Conservation (phyloP, 2,113 vertebrate genomes). For the Dendrocopos noguchii region DNA sequence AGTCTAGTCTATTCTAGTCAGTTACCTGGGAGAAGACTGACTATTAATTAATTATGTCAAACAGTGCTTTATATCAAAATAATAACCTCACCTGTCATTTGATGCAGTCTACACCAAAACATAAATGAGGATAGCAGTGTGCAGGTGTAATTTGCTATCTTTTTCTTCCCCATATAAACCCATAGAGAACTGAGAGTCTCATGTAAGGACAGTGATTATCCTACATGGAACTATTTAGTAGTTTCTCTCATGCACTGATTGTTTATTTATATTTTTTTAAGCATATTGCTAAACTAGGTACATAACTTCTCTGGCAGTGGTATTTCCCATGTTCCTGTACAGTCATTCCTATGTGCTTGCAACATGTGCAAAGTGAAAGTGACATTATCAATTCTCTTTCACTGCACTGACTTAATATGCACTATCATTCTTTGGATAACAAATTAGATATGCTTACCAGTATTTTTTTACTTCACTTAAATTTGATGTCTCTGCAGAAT, state of each 20-base stretch:
- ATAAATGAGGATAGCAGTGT: neutral
- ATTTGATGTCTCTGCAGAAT: neutral
- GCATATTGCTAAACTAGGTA: neutral
- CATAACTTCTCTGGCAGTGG: neutral
- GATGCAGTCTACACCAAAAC: neutral
- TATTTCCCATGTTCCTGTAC: neutral
- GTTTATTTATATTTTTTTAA: neutral
- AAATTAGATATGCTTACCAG: neutral
- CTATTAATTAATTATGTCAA: neutral
- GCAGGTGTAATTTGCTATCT: neutral
- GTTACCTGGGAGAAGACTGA: neutral
- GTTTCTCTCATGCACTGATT: neutral
- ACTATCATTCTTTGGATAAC: neutral
- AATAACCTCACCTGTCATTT: neutral
- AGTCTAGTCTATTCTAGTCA: neutral
- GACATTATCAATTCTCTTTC: neutral
- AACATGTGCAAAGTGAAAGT: neutral
- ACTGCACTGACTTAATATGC: neutral
- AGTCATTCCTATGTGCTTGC: neutral
- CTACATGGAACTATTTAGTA: neutral
- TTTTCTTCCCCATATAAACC: neutral
- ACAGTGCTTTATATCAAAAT: neutral
- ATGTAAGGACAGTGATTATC: neutral
- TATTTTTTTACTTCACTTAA: neutral
- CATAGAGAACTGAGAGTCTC: neutral